Evolutionary conservation across 1,140 invertebrate genomes (phyloP).

Genomic region (Orius insidiosus): DNA sequence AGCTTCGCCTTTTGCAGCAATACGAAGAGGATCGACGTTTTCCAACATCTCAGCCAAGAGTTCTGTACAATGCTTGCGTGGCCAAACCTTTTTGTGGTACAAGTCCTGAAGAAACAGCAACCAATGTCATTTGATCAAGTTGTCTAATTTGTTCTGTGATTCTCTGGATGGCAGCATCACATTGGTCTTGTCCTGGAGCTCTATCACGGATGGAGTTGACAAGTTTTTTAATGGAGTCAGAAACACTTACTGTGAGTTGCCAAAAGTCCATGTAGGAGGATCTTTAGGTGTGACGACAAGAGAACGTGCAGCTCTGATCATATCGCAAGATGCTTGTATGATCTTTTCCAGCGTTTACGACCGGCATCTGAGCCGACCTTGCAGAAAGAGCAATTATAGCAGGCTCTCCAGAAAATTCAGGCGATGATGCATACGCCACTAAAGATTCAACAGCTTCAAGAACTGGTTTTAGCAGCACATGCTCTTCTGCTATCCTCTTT

Average conservation of each 20-base stretch:
- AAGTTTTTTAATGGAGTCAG: constrained; percentile 87
- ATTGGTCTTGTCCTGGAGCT: constrained; percentile 88
- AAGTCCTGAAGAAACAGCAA: constrained; percentile 70
- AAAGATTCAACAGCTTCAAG: constrained; percentile 82
- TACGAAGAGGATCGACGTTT: constrained; percentile 60
- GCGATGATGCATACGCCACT: constrained; percentile 80
- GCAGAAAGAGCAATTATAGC: constrained; percentile 74
- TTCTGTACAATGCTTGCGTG: constrained; percentile 63
- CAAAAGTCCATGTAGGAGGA: constrained; percentile 75
- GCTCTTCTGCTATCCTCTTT: constrained; percentile 51
- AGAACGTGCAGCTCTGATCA: constrained; percentile 80
- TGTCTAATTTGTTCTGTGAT: constrained; percentile 58
- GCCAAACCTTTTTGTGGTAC: constrained; percentile 51
- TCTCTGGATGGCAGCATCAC: constrained; percentile 65
- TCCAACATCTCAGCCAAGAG: constrained; percentile 59
- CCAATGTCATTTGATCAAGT: constrained; percentile 72
- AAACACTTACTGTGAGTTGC: constrained; percentile 87
- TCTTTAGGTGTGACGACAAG: constrained; percentile 78
- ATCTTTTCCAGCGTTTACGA: constrained; percentile 68
- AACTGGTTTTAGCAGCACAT: constrained; percentile 63
- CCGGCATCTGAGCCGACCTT: constrained; percentile 64
- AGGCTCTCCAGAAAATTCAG: constrained; percentile 82
- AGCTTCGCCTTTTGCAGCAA: constrained; percentile 75
- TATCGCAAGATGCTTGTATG: constrained; percentile 59
- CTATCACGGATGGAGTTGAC: constrained; percentile 86